These are phyloP conservation scores for Tanaodytes sp. DNA, from an alignment of 2,888 invertebrate species.

Conservation along the genomic window DNA sequence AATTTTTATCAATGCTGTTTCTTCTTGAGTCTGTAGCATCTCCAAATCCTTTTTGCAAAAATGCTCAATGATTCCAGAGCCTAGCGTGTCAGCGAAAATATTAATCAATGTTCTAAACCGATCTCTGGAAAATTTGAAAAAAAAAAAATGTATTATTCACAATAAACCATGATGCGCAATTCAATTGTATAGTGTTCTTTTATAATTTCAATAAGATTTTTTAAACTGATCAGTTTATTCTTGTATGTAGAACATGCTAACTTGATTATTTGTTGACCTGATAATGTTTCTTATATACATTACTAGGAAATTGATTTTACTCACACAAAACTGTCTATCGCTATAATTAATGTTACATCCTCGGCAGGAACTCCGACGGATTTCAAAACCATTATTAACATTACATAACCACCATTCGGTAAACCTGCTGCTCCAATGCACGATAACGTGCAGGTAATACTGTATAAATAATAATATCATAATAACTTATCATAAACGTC, in stretches of 20 bases:
- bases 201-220: too few relatives aligned
- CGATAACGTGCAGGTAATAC: conserved; percentile 96
- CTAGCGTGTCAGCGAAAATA: conserved; percentile 67
- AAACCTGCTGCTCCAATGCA: conserved; percentile 98
- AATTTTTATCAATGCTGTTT: conserved; percentile 16
- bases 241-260: too few relatives aligned
- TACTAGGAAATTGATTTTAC: conserved; percentile 69
- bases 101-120: conserved; percentile 68
- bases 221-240: too few relatives aligned
- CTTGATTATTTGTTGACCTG: too few relatives aligned
- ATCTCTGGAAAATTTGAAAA: conserved; percentile 62
- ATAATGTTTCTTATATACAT: too few relatives aligned
- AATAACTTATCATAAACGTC: too few relatives aligned
- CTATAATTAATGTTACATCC: conserved; percentile 91
- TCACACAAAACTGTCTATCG: conserved; percentile 94
- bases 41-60: conserved; percentile 38
- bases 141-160: too few relatives aligned
- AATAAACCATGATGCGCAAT: too few relatives aligned
- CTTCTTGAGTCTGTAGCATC: conserved; percentile 29
- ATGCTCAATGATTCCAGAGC: conserved; percentile 65
- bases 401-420: conserved; percentile 95
- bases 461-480: too few relatives aligned
- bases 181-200: too few relatives aligned
- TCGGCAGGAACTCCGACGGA: conserved; percentile 92
- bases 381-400: conserved; percentile 96